Base-by-base conservation (phyloP, 2,113 vertebrate species). In the Abramis brama region DNA sequence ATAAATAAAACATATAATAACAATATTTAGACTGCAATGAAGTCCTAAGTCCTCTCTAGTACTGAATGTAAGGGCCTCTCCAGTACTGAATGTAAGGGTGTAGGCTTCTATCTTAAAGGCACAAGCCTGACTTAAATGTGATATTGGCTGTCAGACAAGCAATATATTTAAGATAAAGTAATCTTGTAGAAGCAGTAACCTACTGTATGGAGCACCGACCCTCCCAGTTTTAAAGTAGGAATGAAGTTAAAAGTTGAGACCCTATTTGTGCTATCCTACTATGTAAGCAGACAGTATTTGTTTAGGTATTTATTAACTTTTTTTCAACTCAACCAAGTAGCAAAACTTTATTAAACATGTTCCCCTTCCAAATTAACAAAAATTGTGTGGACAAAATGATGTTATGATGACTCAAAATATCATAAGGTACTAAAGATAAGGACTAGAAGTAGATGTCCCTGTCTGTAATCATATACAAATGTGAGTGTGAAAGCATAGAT, bases 151-250 rank as follows among this genome's bases (percentile, higher is more conserved):
- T 73, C 36, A 30, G n/a, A 15, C 59, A 73, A 33, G 19, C 73
- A 25, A 81, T 84, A 55, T 30, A 25, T 74, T 82, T 30, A 68
- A 55, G 80, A 88, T 91, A 88, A 88, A 73, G 66, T 89, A 87
- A 88, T 90, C 91, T 91, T 6, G 6, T n/a, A 19, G 57, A 45
- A 84, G 73, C 85, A 82, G 76, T 33, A 47, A 25, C 50, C 71
- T 15, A 43, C 39, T 39, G 39, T 43, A 55, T 39, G 13, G 25
- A 33, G 70, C 33, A 57, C 7, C 0, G 75, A 74, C 79, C 62
- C 89, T 71, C 88, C 85, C 85, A 60, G 52, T 81, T 66, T 76
- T 6, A 25, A 39, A 43, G 33, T 81, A 30, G 15, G 9, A 60
- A 19, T 73, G 64, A 30, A 19, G 11, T 62, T 23, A 64, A 78